These are phyloP conservation scores for Synanceia verrucosa DNA, from an alignment of 2,797 vertebrate genomes.

Conservation along the genomic window DNA sequence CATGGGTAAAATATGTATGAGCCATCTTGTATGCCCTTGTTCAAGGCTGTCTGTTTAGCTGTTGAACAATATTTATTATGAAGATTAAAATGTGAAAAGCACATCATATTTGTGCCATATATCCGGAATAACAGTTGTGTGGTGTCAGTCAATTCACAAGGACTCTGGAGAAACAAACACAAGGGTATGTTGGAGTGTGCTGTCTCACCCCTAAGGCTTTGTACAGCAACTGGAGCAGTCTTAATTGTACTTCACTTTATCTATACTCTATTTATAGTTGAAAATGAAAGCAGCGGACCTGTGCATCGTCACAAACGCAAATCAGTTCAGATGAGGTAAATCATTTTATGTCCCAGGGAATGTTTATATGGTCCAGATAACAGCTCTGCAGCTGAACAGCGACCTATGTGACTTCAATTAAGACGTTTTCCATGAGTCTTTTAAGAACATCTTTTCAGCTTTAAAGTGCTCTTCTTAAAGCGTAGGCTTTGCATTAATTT, in stretches of 20 bases:
- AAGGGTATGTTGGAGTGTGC: constrained; percentile 17
- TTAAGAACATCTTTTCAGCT: not conserved
- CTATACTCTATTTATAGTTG: constrained; percentile 44
- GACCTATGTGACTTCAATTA: constrained; percentile 9
- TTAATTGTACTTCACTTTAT: constrained; percentile 54
- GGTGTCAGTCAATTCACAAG: not conserved
- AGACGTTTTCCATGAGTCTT: not conserved
- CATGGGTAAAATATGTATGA: constrained; percentile 49
- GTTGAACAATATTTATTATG: not conserved
- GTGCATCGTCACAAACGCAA: not conserved
- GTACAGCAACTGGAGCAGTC: constrained; percentile 62
- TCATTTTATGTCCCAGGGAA: not conserved
- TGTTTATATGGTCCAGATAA: not conserved
- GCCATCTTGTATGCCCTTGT: constrained; percentile 3
- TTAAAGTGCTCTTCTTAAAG: not conserved
- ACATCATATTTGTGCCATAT: not conserved
- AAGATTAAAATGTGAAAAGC: not conserved
- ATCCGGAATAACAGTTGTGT: not conserved
- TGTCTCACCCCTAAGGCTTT: constrained; percentile 25
- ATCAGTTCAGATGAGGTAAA: not conserved
- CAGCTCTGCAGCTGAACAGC: not conserved
- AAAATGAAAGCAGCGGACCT: not conserved
- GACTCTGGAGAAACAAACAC: constrained; percentile 1
- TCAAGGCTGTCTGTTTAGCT: not conserved
- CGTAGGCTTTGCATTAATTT: not conserved